phyloP scores from a whole-genome alignment of 2,797 vertebrate species.

The Cynopterus sphinx region DNA sequence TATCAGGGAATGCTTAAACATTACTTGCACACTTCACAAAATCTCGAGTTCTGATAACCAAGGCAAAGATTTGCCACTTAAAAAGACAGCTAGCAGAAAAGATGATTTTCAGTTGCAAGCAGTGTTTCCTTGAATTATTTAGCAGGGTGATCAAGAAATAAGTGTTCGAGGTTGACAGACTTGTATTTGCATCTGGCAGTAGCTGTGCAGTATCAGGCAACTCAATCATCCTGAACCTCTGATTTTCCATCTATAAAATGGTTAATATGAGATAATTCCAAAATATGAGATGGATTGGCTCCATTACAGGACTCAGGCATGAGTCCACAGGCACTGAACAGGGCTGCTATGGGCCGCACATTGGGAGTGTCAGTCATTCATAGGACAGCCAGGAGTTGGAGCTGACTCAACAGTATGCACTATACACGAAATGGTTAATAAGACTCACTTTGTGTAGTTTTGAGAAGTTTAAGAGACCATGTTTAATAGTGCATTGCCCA shows the following conservation, averaged over 20 bases:
- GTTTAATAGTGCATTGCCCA: not conserved
- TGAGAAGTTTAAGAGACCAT: not conserved
- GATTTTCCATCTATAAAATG: conserved; percentile 16
- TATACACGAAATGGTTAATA: not conserved
- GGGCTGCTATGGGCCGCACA: too few species aligned
- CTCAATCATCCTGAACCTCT: not conserved
- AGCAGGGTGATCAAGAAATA: not conserved
- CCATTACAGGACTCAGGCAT: not conserved
- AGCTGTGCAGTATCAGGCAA: not conserved
- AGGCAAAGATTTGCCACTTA: conserved; percentile 57
- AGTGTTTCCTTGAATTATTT: conserved; percentile 20
- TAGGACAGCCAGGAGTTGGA: too few species aligned
- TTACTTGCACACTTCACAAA: conserved; percentile 70
- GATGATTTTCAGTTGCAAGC: not conserved
- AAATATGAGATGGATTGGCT: not conserved
- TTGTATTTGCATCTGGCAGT: not conserved
- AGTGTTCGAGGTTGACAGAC: not conserved
- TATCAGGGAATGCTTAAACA: conserved; percentile 77
- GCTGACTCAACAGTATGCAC: too few species aligned
- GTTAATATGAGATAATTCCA: not conserved
- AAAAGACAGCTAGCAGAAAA: conserved; percentile 53
- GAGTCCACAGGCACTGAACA: too few species aligned
- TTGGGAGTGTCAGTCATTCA: too few species aligned
- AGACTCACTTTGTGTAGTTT: not conserved
- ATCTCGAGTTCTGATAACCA: conserved; percentile 78